Evolutionary conservation across 2,888 invertebrate species (phyloP).

Genomic region (Amorpha juglandis): DNA sequence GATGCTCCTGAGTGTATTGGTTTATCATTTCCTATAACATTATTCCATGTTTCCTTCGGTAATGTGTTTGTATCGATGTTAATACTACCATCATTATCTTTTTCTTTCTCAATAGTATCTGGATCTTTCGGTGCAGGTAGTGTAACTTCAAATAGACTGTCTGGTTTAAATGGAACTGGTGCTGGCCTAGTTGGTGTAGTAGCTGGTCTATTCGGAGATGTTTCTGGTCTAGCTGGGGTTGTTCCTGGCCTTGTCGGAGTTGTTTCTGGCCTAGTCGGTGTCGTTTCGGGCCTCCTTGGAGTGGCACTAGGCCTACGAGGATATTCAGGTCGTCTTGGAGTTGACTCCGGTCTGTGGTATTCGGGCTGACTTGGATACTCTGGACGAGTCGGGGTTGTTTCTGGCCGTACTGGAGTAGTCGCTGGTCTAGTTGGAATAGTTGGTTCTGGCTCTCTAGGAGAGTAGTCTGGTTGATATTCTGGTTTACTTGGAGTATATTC

Average conservation of each 20-base stretch:
- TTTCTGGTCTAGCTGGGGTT: constrained; percentile 36
- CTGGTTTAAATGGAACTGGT: constrained; percentile 23
- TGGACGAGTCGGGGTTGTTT: constrained; percentile 26
- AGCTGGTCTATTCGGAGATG: constrained; percentile 37
- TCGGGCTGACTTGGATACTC: constrained; percentile 27
- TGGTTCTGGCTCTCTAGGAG: constrained; percentile 30
- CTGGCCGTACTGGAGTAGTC: constrained; percentile 27
- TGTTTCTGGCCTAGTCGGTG: constrained; percentile 30
- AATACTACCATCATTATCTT: constrained; percentile 49
- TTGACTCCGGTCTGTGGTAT: constrained; percentile 37
- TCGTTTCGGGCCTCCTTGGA: constrained; percentile 36
- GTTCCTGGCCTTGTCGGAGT: constrained; percentile 28
- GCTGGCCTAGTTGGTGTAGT: constrained; percentile 32
- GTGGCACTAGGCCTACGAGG: constrained; percentile 36
- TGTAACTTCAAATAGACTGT: constrained; percentile 42
- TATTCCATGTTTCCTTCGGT: constrained; percentile 60
- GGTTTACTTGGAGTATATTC: constrained; percentile 30
- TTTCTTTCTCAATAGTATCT: constrained; percentile 50
- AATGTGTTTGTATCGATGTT: constrained; percentile 53
- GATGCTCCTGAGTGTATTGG: constrained; percentile 39
- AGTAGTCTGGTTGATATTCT: constrained; percentile 30
- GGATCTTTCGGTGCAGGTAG: constrained; percentile 40
- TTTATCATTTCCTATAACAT: constrained; percentile 44
- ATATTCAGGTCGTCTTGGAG: constrained; percentile 37
- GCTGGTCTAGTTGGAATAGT: constrained; percentile 37